phyloP scores from a whole-genome alignment of 2,113 vertebrate species.

The Aplodontia rufa region DNA sequence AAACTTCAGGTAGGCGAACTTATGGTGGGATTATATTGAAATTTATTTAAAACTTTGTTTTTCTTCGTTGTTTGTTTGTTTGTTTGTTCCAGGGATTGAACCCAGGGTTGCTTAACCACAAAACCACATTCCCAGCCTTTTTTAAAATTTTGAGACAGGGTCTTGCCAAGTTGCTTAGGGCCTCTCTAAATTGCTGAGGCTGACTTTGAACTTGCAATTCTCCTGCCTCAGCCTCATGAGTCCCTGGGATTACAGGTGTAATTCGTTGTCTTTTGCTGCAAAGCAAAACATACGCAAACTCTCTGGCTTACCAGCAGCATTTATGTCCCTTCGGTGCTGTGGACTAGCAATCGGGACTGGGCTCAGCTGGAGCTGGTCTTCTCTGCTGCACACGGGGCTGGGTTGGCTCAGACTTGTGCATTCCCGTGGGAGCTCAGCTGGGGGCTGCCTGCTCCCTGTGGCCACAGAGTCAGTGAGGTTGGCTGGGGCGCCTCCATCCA shows the following conservation, averaged over 20 bases:
- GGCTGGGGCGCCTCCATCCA: not conserved
- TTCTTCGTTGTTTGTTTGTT: not conserved
- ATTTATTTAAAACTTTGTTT: slow-evolving; percentile 34
- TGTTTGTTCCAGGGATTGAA: not conserved
- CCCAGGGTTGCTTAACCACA: too few relatives aligned
- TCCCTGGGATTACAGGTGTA: too few relatives aligned
- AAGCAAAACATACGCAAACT: not conserved
- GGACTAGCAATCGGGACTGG: accelerated
- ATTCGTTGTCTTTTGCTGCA: not conserved
- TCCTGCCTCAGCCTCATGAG: too few relatives aligned
- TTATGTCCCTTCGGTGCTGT: not conserved
- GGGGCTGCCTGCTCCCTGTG: not conserved
- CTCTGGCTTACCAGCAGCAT: not conserved
- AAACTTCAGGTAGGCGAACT: not conserved
- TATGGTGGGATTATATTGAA: not conserved
- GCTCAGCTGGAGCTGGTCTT: not conserved
- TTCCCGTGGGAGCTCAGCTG: not conserved
- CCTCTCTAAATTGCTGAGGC: too few relatives aligned
- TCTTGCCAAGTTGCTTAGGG: too few relatives aligned
- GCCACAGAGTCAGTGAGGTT: not conserved
- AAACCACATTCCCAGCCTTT: too few relatives aligned
- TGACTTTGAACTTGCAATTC: too few relatives aligned
- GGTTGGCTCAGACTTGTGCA: not conserved
- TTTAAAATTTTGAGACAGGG: too few relatives aligned
- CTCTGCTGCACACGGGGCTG: accelerated